Conservation (phyloP, 2,113 vertebrate species). For the Peromyscus polionotus region DNA sequence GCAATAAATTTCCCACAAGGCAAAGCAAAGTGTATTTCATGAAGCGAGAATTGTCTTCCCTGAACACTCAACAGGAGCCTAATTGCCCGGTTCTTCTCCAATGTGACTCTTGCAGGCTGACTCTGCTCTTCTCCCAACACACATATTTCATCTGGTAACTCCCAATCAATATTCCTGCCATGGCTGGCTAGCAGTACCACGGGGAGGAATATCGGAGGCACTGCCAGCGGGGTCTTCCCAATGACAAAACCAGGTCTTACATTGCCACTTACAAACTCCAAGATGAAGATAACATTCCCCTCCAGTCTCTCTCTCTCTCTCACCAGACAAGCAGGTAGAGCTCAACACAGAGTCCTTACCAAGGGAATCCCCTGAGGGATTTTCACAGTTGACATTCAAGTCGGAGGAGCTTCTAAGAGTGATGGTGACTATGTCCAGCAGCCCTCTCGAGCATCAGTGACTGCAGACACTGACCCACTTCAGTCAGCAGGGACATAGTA, state of each 20-base stretch:
- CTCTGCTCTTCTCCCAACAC: slow-evolving; percentile 14
- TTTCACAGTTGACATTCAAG: not conserved
- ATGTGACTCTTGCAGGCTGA: slow-evolving; percentile 30
- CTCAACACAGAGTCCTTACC: not conserved
- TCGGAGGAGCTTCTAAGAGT: not conserved
- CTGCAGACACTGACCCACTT: not conserved
- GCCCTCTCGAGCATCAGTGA: not conserved
- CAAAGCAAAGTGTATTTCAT: slow-evolving; percentile 78
- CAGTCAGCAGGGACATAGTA: not conserved
- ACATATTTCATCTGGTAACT: slow-evolving; percentile 69
- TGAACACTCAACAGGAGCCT: slow-evolving; percentile 65
- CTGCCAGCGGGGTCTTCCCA: not conserved
- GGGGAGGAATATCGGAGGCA: not conserved
- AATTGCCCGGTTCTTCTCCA: slow-evolving; percentile 58
- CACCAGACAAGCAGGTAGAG: not conserved
- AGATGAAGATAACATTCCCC: not conserved
- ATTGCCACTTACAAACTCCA: slow-evolving; percentile 8
- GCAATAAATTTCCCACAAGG: slow-evolving; percentile 77
- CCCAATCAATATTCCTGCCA: slow-evolving; percentile 52
- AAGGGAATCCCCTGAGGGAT: not conserved
- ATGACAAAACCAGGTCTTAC: not conserved
- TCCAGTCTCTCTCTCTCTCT: not conserved
- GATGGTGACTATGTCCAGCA: not conserved
- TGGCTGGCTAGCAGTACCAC: not conserved
- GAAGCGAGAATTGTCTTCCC: slow-evolving; percentile 68